Conservation (phyloP, 2,888 invertebrate genomes). For the Enchytraeus crypticus region DNA sequence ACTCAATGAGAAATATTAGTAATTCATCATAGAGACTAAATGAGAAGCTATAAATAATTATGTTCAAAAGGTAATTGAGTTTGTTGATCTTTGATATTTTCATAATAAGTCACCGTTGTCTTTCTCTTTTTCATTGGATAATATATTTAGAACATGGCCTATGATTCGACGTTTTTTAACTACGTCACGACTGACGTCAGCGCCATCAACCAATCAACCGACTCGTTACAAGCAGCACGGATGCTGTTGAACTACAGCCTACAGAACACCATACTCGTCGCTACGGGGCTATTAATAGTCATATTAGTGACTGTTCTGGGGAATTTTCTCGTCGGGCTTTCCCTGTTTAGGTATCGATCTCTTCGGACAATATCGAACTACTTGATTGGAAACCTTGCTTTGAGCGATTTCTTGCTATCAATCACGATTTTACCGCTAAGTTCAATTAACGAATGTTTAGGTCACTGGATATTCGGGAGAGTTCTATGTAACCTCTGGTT, state of each 20-base stretch:
- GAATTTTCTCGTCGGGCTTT: slow-evolving; percentile 1
- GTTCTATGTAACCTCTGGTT: slow-evolving; percentile 51
- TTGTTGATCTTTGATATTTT: too few species aligned
- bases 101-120: too few species aligned
- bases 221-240: too few species aligned
- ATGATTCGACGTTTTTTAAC: too few species aligned
- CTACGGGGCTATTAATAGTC: neutral
- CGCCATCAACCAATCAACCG: too few species aligned
- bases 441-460: slow-evolving; percentile 41
- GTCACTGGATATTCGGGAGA: slow-evolving; percentile 46
- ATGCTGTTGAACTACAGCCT: neutral
- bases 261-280: neutral
- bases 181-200: too few species aligned
- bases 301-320: slow-evolving; percentile 1
- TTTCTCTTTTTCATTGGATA: too few species aligned
- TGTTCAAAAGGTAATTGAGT: too few species aligned
- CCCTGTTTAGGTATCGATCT: neutral
- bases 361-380: slow-evolving; percentile 7
- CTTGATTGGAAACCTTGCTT: slow-evolving; percentile 42
- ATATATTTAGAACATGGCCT: too few species aligned
- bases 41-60: too few species aligned
- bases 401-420: slow-evolving; percentile 47
- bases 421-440: slow-evolving; percentile 46
- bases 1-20: too few species aligned
- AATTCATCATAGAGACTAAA: too few species aligned